Base-by-base conservation (phyloP, 2,888 invertebrate genomes). In the Anthrax anthrax region DNA sequence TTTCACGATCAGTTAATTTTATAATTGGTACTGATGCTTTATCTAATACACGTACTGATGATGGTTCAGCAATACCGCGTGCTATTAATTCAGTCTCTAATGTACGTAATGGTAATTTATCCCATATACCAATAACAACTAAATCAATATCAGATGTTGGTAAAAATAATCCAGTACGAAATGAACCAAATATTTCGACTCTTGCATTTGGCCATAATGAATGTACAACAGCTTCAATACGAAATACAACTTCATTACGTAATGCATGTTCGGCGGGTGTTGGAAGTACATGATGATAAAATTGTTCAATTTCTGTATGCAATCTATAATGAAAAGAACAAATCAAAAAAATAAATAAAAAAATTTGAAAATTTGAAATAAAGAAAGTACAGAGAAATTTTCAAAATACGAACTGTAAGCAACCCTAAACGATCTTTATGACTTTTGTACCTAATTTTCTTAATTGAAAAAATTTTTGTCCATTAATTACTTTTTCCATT, bases 21-120 rank as follows among this genome's bases (percentile, higher is more conserved):
- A 98, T 90, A 60, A 98, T 97, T 58, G 98, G 98, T 58, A 98
- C 96, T 46, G 94, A 91, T 50, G 97, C 97, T 72, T 92, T 95
- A 72, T 96, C 95, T 57, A 97, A 76, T 59, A 97, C 95, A 74
- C 94, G 92, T 65, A 97, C 85, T 61, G 87, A 83, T 62, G 81
- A 79, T 61, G 84, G 81, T 64, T 90, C 86, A 46, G 92, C 92
- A 55, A 96, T 87, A 60, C 86, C 86, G 64, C 86, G 84, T 57
- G 84, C 84, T 54, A 91, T 75, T 59, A 97, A 76, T 64, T 89
- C 92, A 56, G 86, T 81, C 72, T 94, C 90, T 61, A 97, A 74
- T 40, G 91, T 91, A 67, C 88, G 81, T 57, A 96, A 72, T 47
- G 96, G 95, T 60, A 91, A 75, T 66, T 84, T 81, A 60, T 85